These are phyloP conservation scores for Coturnix japonica DNA, from an alignment of 2,113 vertebrate species.

Conservation along the genomic window DNA sequence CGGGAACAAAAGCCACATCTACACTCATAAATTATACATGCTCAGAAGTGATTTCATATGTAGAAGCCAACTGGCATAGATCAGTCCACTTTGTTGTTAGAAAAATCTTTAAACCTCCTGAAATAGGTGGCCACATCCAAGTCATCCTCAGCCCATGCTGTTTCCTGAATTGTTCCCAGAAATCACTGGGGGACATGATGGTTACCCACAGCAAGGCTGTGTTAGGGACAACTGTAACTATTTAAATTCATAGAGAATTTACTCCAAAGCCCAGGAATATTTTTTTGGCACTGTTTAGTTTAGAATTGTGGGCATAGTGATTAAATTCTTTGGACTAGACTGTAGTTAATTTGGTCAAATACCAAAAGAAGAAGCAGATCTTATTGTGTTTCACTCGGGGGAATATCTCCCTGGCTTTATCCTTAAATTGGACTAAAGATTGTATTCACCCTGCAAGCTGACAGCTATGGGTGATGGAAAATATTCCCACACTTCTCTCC, in stretches of 20 bases:
- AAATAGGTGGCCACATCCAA: neutral
- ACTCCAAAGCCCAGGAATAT: neutral
- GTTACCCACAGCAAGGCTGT: neutral
- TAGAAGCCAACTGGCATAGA: neutral
- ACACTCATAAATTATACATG: neutral
- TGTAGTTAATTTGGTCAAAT: slow-evolving; percentile 28
- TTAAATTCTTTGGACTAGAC: neutral
- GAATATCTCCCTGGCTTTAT: neutral
- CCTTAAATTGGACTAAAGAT: neutral
- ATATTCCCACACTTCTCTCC: neutral
- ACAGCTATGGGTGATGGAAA: neutral
- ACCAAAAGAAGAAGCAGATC: neutral
- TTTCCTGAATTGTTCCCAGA: neutral
- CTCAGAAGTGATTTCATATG: neutral
- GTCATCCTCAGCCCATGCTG: neutral
- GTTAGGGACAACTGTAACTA: neutral
- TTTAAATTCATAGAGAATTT: neutral
- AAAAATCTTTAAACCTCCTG: neutral
- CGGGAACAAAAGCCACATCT: neutral
- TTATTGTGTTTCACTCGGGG: neutral
- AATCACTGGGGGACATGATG: neutral
- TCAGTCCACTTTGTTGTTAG: neutral
- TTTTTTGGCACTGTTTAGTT: neutral
- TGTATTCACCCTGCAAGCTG: neutral
- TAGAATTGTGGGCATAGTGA: neutral